phyloP scores from a whole-genome alignment of 2,888 invertebrate genomes.

The Augiades crinisus region DNA sequence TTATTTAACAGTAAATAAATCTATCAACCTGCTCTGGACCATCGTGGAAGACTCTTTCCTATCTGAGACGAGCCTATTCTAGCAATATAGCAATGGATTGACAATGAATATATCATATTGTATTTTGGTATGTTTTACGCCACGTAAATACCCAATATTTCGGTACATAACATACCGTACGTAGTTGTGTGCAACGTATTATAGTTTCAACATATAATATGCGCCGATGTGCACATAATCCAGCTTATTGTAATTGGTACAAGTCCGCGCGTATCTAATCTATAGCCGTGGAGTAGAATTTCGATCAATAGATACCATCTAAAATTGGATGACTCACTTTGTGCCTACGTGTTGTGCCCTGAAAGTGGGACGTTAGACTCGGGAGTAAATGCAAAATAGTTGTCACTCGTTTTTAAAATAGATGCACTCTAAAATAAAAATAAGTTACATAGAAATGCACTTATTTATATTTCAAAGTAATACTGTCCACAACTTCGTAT shows the following conservation, averaged over 20 bases:
- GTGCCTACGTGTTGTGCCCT: slow-evolving; percentile 8
- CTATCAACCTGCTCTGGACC: no score
- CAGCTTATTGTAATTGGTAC: slow-evolving; percentile 31
- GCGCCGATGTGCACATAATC: slow-evolving; percentile 21
- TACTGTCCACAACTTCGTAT: no score
- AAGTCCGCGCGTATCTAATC: slow-evolving; percentile 37
- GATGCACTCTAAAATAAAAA: slow-evolving; percentile 1
- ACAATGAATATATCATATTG: no score
- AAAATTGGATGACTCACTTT: slow-evolving; percentile 31
- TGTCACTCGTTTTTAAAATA: slow-evolving; percentile 1
- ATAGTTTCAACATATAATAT: not conserved
- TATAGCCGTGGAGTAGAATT: slow-evolving; percentile 26
- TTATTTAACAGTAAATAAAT: no score
- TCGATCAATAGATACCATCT: slow-evolving; percentile 37
- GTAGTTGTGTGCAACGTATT: no score
- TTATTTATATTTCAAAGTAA: not conserved
- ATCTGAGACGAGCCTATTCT: no score
- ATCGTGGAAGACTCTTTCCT: no score
- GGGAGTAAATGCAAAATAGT: slow-evolving; percentile 11
- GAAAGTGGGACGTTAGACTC: slow-evolving; percentile 14
- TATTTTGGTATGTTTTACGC: no score
- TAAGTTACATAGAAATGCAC: not conserved
- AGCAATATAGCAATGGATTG: no score
- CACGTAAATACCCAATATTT: no score
- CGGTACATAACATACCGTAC: no score